Evolutionary conservation across 2,888 invertebrate species (phyloP).

Genomic region (Coleophora deauratella): DNA sequence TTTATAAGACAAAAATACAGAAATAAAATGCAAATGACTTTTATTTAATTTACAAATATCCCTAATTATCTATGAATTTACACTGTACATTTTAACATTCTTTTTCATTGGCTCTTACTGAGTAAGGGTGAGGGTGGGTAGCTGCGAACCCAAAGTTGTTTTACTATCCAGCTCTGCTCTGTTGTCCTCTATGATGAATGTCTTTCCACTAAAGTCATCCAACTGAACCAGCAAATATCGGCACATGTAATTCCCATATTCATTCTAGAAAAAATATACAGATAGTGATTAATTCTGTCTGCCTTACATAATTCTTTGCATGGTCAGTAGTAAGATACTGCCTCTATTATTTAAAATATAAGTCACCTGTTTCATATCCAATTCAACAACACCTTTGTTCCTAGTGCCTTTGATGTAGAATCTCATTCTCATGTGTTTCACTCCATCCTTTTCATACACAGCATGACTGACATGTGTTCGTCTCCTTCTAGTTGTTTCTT

Average conservation of each 20-base stretch:
- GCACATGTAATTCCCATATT: slow-evolving; percentile 84
- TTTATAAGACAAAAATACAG: not conserved
- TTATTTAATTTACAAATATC: slow-evolving; percentile 22
- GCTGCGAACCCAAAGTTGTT: slow-evolving; percentile 27
- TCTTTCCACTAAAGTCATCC: slow-evolving; percentile 82
- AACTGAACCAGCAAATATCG: slow-evolving; percentile 88
- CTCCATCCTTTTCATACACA: slow-evolving; percentile 82
- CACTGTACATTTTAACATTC: slow-evolving; percentile 10
- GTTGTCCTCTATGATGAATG: slow-evolving; percentile 87
- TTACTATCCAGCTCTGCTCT: slow-evolving; percentile 60
- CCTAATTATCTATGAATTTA: slow-evolving; percentile 27
- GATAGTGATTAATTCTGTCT: not conserved
- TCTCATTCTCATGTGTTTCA: slow-evolving; percentile 88
- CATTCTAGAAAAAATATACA: slow-evolving; percentile 76
- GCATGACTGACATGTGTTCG: slow-evolving; percentile 88
- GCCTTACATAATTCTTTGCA: too few relatives aligned
- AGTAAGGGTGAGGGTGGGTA: slow-evolving; percentile 44
- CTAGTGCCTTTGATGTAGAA: slow-evolving; percentile 91
- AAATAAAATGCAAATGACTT: slow-evolving; percentile 13
- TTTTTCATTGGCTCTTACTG: slow-evolving; percentile 25
- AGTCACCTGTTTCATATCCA: slow-evolving; percentile 88
- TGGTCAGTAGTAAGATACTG: too few relatives aligned
- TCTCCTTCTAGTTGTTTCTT: slow-evolving; percentile 87
- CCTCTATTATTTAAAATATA: not conserved
- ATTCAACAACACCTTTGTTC: slow-evolving; percentile 86